Base-by-base conservation (phyloP, 1,140 invertebrate genomes). In the Leptinotarsa lineolata region DNA sequence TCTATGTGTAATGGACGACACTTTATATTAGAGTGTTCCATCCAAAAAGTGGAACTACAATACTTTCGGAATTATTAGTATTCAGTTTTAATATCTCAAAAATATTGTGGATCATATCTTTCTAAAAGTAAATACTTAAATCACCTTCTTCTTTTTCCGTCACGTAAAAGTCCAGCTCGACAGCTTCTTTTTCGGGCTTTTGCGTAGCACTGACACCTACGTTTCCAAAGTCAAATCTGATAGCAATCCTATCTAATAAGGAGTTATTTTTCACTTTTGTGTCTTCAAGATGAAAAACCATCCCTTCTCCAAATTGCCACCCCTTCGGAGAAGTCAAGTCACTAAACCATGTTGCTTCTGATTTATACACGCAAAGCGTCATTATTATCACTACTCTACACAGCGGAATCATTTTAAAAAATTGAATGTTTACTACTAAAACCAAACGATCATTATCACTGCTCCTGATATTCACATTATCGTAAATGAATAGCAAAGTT, bases 151-250 rank as follows among this genome's bases (percentile, higher is more conserved):
- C 70, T 12, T 48, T 45, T 64, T 78, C 78, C 24, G 75, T 74
- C 18, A 75, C 65, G 72, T 78, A 78, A 60, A 84, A 72, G 58
- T 80, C 82, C 54, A 85, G 69, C 68, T 88, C 85, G 58, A 88
- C 77, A 18, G 85, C 85, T 60, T 84, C 84, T 64, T 83, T 85
- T 58, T 83, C 79, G 24, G 84, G 77, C 6, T 84, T 83, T 76
- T 84, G 85, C 24, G 83, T 82, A 64, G 88, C 79, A 79, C 83
- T 85, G 71, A 88, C 84, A 39, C 85, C 86, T 73, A 85, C 86
- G 64, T 86, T 85, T 61, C 85, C 85, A 81, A 85, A 86, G 77
- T 88, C 86, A 75, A 88, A 83, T 67, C 85, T 85, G 30, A 89
- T 79, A 13, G 86, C 85, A 75, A 88, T 83, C 21, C 82, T 84